Conservation (phyloP, 2,888 invertebrate species). For the Amaurobius ferox region DNA sequence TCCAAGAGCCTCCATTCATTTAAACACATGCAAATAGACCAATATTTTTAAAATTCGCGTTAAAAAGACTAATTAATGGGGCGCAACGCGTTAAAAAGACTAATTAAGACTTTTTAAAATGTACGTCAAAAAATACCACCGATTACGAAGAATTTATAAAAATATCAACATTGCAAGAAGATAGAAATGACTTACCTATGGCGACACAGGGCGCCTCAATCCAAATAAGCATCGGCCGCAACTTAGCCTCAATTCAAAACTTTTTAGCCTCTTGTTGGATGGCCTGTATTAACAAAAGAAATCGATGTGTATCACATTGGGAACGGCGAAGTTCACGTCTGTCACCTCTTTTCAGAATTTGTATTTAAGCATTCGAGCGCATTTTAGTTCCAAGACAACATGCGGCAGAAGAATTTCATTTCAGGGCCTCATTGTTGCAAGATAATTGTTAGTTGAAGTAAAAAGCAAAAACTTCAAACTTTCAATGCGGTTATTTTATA, state of each 20-base stretch:
- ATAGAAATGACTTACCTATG: slow-evolving; percentile 40
- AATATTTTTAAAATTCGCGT: no score
- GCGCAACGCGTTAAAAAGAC: no score
- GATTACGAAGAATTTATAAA: no score
- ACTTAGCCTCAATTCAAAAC: slow-evolving; percentile 25
- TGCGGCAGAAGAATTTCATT: not conserved
- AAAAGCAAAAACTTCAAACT: no score
- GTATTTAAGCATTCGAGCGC: not conserved
- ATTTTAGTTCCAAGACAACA: not conserved
- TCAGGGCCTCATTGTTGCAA: not conserved
- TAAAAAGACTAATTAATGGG: no score
- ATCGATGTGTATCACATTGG: not conserved
- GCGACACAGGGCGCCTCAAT: slow-evolving; percentile 56
- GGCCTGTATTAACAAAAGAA: not conserved
- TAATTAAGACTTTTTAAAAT: no score
- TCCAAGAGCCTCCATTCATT: no score
- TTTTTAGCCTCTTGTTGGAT: not conserved
- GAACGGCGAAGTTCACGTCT: no score
- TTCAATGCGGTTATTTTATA: no score
- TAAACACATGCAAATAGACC: no score
- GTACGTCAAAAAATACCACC: no score
- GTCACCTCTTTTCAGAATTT: no score
- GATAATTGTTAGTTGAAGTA: not conserved
- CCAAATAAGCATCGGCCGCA: slow-evolving; percentile 62
- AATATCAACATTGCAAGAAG: slow-evolving; percentile 12